Conservation (phyloP, 2,888 invertebrate genomes). For the Shargacucullia verbasci region DNA sequence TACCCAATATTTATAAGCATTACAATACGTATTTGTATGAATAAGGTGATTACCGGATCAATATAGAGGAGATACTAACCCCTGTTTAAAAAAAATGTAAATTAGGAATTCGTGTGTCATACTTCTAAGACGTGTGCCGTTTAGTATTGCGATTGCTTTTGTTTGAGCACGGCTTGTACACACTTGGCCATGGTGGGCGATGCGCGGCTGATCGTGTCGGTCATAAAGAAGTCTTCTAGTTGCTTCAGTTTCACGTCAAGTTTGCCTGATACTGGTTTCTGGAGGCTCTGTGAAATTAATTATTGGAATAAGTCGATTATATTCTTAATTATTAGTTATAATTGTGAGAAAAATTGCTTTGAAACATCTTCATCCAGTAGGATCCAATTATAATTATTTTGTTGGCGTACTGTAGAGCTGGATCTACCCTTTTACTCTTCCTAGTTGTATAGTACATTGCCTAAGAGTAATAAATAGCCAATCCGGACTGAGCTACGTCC, state of each 20-base stretch:
- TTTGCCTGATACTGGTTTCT: constrained; percentile 86
- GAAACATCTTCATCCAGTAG: too few species aligned
- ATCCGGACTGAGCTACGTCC: too few species aligned
- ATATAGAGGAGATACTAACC: constrained; percentile 5
- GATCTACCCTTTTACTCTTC: too few species aligned
- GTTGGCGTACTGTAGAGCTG: too few species aligned
- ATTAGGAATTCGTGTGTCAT: constrained; percentile 39
- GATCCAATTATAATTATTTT: too few species aligned
- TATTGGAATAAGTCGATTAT: not conserved
- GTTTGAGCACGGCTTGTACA: constrained; percentile 96
- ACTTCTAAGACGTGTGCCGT: constrained; percentile 24
- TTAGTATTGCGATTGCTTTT: constrained; percentile 85
- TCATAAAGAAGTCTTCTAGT: constrained; percentile 97
- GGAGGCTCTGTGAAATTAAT: constrained; percentile 69
- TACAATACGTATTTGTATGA: constrained; percentile 39
- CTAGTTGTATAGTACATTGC: too few species aligned
- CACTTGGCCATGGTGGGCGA: constrained; percentile 99
- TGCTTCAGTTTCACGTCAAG: constrained; percentile 93
- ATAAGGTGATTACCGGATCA: constrained; percentile 39
- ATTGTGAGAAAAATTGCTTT: too few species aligned
- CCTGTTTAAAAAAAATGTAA: not conserved
- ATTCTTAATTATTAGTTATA: not conserved
- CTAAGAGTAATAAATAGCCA: too few species aligned
- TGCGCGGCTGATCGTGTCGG: constrained; percentile 98
- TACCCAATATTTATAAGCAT: constrained; percentile 14